phyloP scores from a whole-genome alignment of 2,113 vertebrate genomes.

The Semnornis frantzii region DNA sequence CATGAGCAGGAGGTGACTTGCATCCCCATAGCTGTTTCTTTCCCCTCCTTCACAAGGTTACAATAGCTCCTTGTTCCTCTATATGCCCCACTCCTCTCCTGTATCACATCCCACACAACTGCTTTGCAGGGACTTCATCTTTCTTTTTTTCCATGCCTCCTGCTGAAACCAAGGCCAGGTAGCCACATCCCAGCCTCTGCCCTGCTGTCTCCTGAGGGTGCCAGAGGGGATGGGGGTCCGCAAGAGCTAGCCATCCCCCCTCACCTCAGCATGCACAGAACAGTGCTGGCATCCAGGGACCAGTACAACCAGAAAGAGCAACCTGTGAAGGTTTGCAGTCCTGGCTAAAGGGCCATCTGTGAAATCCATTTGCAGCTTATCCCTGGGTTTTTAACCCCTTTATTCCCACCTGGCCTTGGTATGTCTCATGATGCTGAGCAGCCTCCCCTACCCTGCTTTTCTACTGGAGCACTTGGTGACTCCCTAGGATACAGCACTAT shows the following conservation, averaged over 20 bases:
- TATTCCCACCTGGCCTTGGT: not conserved
- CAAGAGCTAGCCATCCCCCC: not conserved
- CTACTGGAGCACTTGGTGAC: rapidly evolving
- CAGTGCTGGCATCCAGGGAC: not conserved
- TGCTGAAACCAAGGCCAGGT: not conserved
- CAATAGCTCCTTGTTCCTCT: constrained; percentile 68
- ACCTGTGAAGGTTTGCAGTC: not conserved
- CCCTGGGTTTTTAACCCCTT: constrained; percentile 52
- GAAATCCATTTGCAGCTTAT: constrained; percentile 30
- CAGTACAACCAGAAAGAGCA: not conserved
- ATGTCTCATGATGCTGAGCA: not conserved
- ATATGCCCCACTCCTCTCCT: constrained; percentile 5
- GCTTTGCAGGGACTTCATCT: constrained; percentile 65
- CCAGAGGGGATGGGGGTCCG: rapidly evolving
- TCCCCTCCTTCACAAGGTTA: constrained; percentile 36
- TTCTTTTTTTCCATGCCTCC: constrained; percentile 37
- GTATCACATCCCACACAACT: constrained; percentile 55
- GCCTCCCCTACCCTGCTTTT: not conserved
- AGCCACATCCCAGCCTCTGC: not conserved
- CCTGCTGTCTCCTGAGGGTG: not conserved
- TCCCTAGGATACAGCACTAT: not conserved
- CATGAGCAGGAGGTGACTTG: constrained; percentile 9
- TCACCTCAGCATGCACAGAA: not conserved
- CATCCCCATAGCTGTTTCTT: constrained; percentile 52
- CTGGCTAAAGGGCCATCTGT: constrained; percentile 15